Base-by-base conservation (phyloP, 1,140 invertebrate species). In the Zaprionus camerounensis region DNA sequence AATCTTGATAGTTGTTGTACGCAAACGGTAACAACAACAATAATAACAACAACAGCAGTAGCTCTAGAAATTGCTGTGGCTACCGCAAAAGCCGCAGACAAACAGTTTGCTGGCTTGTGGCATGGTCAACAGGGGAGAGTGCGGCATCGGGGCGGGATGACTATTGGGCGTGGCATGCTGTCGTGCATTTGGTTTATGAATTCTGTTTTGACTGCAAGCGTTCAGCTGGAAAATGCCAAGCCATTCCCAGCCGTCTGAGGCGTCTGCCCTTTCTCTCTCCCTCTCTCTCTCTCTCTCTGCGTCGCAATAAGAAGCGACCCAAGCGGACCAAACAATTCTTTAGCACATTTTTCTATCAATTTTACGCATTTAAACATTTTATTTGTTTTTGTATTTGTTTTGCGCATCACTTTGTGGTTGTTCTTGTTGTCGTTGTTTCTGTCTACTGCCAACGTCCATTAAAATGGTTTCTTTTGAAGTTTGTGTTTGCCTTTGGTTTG, bases 181-280 rank as follows among this genome's bases (percentile, higher is more conserved):
- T 72, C 73, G 69, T 87, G 77, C 77, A 78, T 82, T 83, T 75
- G 83, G 70, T 87, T 87, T 87, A 83, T 87, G 86, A 78, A 81
- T 87, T 81, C 71, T 72, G 74, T 80, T 78, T 87, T 83, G 83
- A 81, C 70, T 75, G 80, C 73, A 83, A 76, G 67, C 84, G 74
- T 78, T 83, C 73, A 83, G 68, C 57, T 51, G 81, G 74, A 87
- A 88, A 88, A 83, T 87, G 70, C 77, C 77, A 64, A 71, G 62
- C 28, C 70, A 70, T 68, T 71, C 58, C 7, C 13, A 73, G 49
- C 38, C 70, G 46, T 66, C 41, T 61, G 7, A n/a, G 7, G 41
- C 13, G 20, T 22, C 26, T 2, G 3, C 13, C 13, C 5, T 15
- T 5, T 15, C 12, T 7, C 15, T 3, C 46, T 9, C 28, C 2